These are phyloP conservation scores for Pterocles orientalis DNA, from an alignment of 2,113 vertebrate species.

Conservation along the genomic window DNA sequence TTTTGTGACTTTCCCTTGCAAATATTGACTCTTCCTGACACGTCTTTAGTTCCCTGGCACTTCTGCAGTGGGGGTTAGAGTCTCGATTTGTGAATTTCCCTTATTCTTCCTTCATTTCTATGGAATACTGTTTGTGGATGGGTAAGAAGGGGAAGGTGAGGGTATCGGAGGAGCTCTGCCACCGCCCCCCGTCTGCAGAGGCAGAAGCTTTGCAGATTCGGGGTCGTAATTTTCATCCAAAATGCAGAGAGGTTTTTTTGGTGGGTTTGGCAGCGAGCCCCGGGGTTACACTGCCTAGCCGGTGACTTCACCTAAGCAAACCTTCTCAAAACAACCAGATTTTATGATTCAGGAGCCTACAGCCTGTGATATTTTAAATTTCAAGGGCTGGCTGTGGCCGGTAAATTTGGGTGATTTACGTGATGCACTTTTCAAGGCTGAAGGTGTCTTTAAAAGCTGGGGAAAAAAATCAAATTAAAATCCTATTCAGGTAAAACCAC, in stretches of 20 bases:
- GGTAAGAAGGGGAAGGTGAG: background rate
- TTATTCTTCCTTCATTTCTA: background rate
- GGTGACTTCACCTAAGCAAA: conserved; percentile 43
- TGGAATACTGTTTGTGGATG: background rate
- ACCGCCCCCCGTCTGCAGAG: background rate
- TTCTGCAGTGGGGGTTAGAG: conserved; percentile 20
- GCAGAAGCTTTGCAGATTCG: background rate
- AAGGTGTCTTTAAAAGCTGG: background rate
- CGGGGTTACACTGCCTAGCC: background rate
- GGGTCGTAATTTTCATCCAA: background rate
- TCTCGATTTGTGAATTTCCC: background rate
- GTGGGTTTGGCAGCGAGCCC: background rate
- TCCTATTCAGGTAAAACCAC: background rate
- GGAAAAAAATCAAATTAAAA: background rate
- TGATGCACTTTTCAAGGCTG: background rate
- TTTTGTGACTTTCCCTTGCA: background rate
- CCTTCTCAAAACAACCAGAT: background rate
- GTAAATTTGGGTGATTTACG: background rate
- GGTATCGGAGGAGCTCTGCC: background rate
- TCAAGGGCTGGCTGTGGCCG: background rate
- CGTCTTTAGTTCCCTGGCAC: fast-evolving
- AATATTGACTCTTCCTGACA: background rate
- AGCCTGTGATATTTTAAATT: background rate
- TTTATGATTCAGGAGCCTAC: background rate
- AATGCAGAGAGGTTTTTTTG: background rate